phyloP scores from a whole-genome alignment of 1,140 invertebrate species.

The Drosophila asahinai region DNA sequence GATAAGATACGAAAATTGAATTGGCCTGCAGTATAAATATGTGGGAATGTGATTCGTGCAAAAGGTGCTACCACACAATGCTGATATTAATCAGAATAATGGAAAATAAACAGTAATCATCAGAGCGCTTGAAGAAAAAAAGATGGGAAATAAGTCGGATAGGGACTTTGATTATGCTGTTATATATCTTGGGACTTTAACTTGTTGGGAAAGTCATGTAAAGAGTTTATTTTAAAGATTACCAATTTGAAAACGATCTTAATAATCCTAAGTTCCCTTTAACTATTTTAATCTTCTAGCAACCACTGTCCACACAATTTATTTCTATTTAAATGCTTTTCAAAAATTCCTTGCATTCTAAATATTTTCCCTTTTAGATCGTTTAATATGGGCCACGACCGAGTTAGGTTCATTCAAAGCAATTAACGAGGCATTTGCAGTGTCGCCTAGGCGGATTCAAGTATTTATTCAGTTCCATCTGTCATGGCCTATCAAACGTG shows the following conservation, averaged over 20 bases:
- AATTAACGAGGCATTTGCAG: constrained; percentile 38
- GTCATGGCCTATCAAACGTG: constrained; percentile 66
- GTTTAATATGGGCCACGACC: constrained; percentile 22
- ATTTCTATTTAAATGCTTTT: constrained; percentile 25
- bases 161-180: not conserved
- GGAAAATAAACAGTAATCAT: constrained; percentile 3
- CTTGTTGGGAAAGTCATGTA: no score
- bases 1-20: constrained; percentile 61
- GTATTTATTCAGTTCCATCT: constrained; percentile 47
- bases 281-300: not conserved
- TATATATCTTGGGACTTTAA: no score
- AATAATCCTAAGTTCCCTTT: no score
- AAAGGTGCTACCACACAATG: constrained; percentile 28
- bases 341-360: not conserved
- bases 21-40: constrained; percentile 10
- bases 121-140: no score
- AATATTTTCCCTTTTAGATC: constrained; percentile 11
- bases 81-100: constrained; percentile 24
- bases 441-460: constrained; percentile 1
- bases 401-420: constrained; percentile 26
- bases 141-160: not conserved
- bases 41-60: constrained; percentile 15
- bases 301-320: constrained; percentile 13
- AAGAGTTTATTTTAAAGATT: no score
- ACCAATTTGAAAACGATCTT: no score